Percentiles rank a stretch among this genome's conserved stretches.
These are phyloP conservation scores for Pycnomerus fuliginosus DNA, from an alignment of 2,888 invertebrate genomes.

Conservation along the genomic window DNA sequence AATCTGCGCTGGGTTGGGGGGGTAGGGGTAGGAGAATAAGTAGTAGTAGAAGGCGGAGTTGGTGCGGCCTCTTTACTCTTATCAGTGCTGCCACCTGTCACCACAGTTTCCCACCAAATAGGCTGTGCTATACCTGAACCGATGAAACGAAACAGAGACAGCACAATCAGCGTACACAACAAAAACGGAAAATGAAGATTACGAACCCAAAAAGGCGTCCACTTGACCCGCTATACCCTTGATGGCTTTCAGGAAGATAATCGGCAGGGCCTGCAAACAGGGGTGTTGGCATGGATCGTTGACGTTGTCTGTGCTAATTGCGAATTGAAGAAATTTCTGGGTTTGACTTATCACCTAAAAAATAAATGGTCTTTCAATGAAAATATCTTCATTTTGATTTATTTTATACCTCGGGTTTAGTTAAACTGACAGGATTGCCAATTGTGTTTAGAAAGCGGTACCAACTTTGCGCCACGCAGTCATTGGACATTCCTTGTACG, in stretches of 20 bases:
- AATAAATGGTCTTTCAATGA: constrained; percentile 7
- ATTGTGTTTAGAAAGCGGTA: constrained; percentile 91
- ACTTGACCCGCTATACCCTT: constrained; percentile 90
- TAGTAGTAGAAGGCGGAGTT: constrained; percentile 31
- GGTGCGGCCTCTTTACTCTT: constrained; percentile 48
- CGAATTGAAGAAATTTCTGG: constrained; percentile 77
- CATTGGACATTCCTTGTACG: constrained; percentile 80
- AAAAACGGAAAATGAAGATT: constrained; percentile 7
- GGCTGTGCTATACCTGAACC: constrained; percentile 55
- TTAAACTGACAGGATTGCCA: constrained; percentile 92
- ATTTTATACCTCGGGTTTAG: constrained; percentile 66
- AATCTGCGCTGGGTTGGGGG: constrained; percentile 85
- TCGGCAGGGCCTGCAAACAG: constrained; percentile 77
- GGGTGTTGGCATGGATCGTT: constrained; percentile 91
- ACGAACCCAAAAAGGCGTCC: constrained; percentile 90
- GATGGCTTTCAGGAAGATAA: constrained; percentile 91
- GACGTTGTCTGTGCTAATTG: constrained; percentile 70
- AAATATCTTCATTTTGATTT: constrained; percentile 9
- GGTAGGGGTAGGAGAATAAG: constrained; percentile 69
- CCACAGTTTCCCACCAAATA: constrained; percentile 55
- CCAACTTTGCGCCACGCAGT: constrained; percentile 94
- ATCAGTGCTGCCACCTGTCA: constrained; percentile 49
- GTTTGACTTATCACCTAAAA: constrained; percentile 61
- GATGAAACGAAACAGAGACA: constrained; percentile 3
- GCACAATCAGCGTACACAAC: not conserved